Conservation (phyloP, 2,113 vertebrate genomes). For the Fukomys damarensis region DNA sequence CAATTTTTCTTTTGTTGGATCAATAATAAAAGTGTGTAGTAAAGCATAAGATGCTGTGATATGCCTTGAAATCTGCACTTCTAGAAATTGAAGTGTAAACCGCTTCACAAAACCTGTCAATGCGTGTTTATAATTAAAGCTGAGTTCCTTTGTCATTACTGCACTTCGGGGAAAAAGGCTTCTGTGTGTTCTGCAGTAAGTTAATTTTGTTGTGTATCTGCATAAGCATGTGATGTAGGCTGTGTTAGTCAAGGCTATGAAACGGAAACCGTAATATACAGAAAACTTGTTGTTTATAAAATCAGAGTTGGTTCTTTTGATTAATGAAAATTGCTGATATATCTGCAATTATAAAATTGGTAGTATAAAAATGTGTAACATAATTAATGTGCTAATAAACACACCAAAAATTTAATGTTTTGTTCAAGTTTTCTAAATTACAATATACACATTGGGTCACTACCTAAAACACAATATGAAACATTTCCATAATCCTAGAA, state of each 20-base stretch:
- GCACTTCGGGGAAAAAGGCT: neutral
- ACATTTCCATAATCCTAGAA: neutral
- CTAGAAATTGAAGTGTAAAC: conserved; percentile 35
- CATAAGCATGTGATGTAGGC: neutral
- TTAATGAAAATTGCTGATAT: neutral
- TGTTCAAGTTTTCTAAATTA: neutral
- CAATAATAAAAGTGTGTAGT: neutral
- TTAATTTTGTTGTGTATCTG: neutral
- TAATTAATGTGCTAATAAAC: neutral
- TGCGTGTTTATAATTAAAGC: conserved; percentile 38
- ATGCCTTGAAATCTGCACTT: neutral
- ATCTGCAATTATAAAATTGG: neutral
- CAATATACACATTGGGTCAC: neutral
- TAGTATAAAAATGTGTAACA: neutral
- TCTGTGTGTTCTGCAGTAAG: neutral
- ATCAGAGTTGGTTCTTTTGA: neutral
- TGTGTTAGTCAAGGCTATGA: neutral
- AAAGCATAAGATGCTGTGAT: neutral
- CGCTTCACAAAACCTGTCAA: neutral
- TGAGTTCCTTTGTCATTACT: neutral
- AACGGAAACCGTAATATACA: neutral
- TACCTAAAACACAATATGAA: neutral
- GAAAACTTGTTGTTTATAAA: neutral
- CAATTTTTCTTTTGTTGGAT: conserved; percentile 20
- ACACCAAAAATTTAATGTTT: neutral